Evolutionary conservation across 2,888 invertebrate species (phyloP), one percentile per base, ranked within the genome.

Genomic region (Cinara cedri): DNA sequence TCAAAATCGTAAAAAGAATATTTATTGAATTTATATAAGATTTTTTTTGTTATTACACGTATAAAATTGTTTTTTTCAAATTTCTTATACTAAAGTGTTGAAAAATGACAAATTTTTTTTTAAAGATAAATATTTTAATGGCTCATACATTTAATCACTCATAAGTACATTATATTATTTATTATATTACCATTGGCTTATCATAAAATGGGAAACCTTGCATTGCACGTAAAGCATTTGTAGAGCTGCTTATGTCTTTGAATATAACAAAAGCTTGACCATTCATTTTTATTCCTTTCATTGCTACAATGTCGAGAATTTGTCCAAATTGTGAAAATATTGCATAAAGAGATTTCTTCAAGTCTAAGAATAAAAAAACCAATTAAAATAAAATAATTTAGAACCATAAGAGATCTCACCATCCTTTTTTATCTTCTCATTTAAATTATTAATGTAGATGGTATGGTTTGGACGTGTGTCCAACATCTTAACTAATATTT

Each of bases 121-220:
- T n/a, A n/a, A n/a, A n/a, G n/a, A n/a, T n/a, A n/a, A n/a, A n/a
- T n/a, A n/a, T n/a, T n/a, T n/a, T 34, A 34, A 34, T 34, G 34
- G 34, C 6, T 34, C 34, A 34, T n/a, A n/a, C n/a, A n/a, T n/a
- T n/a, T n/a, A n/a, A n/a, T n/a, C n/a, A n/a, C 34, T 34, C 34
- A n/a, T n/a, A n/a, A n/a, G 34, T 34, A 34, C 6, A 34, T 34
- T 34, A 6, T 34, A 34, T 34, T 4, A 74, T 83, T n/a, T n/a
- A n/a, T n/a, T n/a, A n/a, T n/a, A 86, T 88, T 87, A 93, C 94
- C 98, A 99, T 98, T 68, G 98, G 97, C 88, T 99, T 99, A 84
- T 99, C 99, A 86, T 99, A 99, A 87, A 99, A 99, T 10, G 98
- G 98, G 86, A 99, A 99, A 71, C 98, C 98, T 87, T 97, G 99